These are phyloP conservation scores for Antedon mediterranea DNA, from an alignment of 53 echinoderm and acorn worm genomes.

Conservation along the genomic window DNA sequence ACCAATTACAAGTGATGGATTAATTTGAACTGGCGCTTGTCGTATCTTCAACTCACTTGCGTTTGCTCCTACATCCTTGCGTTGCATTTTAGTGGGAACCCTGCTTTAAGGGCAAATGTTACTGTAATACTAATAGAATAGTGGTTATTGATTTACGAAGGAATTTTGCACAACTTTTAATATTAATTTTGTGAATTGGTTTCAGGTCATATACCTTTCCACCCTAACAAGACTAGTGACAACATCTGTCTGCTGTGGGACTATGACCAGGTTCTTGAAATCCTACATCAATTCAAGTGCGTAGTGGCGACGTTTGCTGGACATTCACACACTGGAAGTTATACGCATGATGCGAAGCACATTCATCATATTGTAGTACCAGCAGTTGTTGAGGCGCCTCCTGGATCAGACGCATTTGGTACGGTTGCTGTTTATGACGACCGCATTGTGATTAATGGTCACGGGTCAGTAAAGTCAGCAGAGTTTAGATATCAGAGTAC, in stretches of 20 bases:
- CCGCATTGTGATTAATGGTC: constrained; percentile 18
- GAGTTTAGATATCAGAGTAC: background rate
- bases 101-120: no score
- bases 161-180: no score
- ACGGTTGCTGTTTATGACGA: constrained; percentile 50
- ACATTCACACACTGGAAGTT: constrained; percentile 40
- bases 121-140: no score
- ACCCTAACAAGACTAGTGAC: background rate
- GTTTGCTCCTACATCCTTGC: no score
- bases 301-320: constrained; percentile 63
- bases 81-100: no score
- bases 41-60: no score
- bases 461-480: constrained; percentile 3
- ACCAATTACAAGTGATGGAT: no score
- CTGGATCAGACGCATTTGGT: constrained; percentile 51
- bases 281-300: constrained; percentile 29
- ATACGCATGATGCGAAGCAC: constrained; percentile 28
- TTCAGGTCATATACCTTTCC: constrained; percentile 64
- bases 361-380: constrained; percentile 55
- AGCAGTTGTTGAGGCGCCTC: constrained; percentile 48
- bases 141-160: no score
- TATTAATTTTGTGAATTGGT: no score
- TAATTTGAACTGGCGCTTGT: no score
- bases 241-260: constrained; percentile 56
- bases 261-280: constrained; percentile 40